Percentiles rank a stretch among this genome's conserved stretches.
phyloP scores from a whole-genome alignment of 30 jellyfish, hydroid and myxozoan genomes.

The Aurelia aurita complex sp. Pacific region DNA sequence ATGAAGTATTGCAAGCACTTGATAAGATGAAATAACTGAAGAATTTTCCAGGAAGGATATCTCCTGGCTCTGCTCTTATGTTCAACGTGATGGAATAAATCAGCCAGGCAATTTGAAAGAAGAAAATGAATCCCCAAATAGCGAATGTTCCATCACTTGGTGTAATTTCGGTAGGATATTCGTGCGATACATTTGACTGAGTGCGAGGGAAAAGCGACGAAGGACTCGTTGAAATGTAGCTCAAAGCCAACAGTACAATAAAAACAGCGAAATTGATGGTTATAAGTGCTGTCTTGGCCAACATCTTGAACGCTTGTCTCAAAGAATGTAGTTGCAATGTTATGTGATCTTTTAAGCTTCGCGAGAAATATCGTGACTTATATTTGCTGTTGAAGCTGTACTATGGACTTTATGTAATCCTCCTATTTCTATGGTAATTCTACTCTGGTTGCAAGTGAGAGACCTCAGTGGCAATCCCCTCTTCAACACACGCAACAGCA shows the following conservation, averaged over 20 bases:
- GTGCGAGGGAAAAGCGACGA: slow-evolving; percentile 37
- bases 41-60: slow-evolving; percentile 49
- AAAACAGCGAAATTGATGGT: slow-evolving; percentile 20
- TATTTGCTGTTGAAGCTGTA: too few relatives aligned
- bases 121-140: slow-evolving; percentile 39
- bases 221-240: slow-evolving; percentile 33
- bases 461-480: too few relatives aligned
- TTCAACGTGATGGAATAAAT: slow-evolving; percentile 32
- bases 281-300: slow-evolving; percentile 26
- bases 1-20: slow-evolving; percentile 33
- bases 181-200: slow-evolving; percentile 27
- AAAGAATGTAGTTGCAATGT: too few relatives aligned
- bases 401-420: too few relatives aligned
- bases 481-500: too few relatives aligned
- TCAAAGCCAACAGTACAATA: slow-evolving; percentile 22
- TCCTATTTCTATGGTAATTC: too few relatives aligned
- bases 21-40: slow-evolving; percentile 37
- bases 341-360: too few relatives aligned
- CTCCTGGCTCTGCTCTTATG: slow-evolving; percentile 28
- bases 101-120: slow-evolving; percentile 25
- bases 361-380: too few relatives aligned
- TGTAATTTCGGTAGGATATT: slow-evolving; percentile 40
- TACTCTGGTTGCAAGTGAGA: too few relatives aligned
- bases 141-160: slow-evolving; percentile 59
- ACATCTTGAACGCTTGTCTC: background rate